Evolutionary conservation across 2,113 vertebrate species (phyloP).

Genomic region (Enhydra lutris): DNA sequence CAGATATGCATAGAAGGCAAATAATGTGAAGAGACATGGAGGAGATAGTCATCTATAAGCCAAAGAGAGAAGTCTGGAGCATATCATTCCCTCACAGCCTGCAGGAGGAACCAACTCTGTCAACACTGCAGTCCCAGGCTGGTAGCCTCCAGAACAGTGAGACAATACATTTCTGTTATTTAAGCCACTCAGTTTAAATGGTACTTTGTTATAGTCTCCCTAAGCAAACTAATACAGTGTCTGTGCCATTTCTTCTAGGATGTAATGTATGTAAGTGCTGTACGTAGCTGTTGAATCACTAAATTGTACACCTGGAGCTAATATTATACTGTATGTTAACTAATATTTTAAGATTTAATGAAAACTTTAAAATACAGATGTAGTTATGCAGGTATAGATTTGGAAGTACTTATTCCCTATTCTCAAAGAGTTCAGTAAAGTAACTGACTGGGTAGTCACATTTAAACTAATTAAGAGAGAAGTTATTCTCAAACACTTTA

Average conservation of each 20-base stretch:
- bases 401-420: not conserved
- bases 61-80: not conserved
- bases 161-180: not conserved
- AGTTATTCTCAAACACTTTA: constrained; percentile 6
- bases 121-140: not conserved
- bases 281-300: not conserved
- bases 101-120: not conserved
- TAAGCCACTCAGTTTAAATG: not conserved
- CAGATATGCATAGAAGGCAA: not conserved
- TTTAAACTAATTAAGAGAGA: not conserved
- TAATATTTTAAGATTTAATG: not conserved
- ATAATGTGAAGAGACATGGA: not conserved
- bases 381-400: not conserved
- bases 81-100: not conserved
- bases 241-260: not conserved
- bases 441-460: not conserved
- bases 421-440: not conserved
- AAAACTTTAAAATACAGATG: not conserved
- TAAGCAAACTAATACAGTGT: not conserved
- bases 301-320: not conserved
- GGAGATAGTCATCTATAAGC: not conserved
- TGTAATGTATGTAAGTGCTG: not conserved
- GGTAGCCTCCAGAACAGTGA: not conserved
- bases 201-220: not conserved
- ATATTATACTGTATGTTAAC: not conserved